Evolutionary conservation across 2,113 vertebrate species (phyloP).

Genomic region (Enhydra lutris): DNA sequence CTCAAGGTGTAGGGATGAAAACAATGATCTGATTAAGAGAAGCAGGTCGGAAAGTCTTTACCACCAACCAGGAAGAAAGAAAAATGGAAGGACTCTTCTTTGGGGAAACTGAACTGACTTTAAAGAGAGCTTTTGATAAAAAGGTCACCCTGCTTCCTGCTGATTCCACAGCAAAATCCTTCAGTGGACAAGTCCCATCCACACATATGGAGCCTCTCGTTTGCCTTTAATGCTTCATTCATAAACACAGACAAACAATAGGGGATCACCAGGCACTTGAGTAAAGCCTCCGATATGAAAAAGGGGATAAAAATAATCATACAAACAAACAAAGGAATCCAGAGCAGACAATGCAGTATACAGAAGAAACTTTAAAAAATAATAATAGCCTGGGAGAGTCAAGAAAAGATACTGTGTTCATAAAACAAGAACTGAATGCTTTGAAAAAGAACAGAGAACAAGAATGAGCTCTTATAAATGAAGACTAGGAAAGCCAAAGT

Average conservation of each 20-base stretch:
- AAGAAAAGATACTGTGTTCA: not conserved
- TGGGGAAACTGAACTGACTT: not conserved
- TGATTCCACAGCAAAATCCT: not conserved
- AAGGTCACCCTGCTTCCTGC: not conserved
- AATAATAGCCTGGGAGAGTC: not conserved
- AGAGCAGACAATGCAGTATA: not conserved
- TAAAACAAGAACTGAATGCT: not conserved
- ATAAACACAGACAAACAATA: not conserved
- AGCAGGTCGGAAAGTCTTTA: not conserved
- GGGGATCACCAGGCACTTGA: not conserved
- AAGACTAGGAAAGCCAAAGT: not conserved
- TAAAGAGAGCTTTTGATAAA: not conserved
- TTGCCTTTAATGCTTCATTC: not conserved
- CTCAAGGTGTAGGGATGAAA: not conserved
- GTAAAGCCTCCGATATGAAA: not conserved
- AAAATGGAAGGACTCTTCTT: not conserved
- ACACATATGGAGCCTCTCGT: not conserved
- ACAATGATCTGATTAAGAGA: not conserved
- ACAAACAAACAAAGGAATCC: constrained; percentile 5
- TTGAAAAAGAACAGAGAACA: not conserved
- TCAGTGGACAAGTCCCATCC: not conserved
- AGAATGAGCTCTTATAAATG: not conserved
- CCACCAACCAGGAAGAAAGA: not conserved
- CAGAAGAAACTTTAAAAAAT: not conserved
- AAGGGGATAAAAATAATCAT: not conserved